Percentiles rank a stretch among this genome's conserved stretches.
These are phyloP conservation scores for Eudasyphora cyanicolor DNA, from an alignment of 2,888 invertebrate species.

Conservation along the genomic window DNA sequence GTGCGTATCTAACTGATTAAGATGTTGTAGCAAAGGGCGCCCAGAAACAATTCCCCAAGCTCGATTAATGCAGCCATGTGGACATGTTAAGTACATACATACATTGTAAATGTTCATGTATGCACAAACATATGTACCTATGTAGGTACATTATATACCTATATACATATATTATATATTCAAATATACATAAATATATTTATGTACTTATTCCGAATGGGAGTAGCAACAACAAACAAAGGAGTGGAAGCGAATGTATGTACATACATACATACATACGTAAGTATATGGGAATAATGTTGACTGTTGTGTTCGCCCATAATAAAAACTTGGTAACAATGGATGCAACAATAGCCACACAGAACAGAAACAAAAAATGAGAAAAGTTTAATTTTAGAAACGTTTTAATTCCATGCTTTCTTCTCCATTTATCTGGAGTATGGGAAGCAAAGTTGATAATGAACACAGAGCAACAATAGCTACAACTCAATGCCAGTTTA, in stretches of 20 bases:
- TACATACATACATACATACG: too few relatives aligned
- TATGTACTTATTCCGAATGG: neutral
- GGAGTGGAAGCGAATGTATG: constrained; percentile 44
- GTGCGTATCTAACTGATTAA: neutral
- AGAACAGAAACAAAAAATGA: constrained; percentile 60
- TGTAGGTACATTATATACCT: constrained; percentile 18
- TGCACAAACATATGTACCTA: neutral
- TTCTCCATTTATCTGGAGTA: constrained; percentile 48
- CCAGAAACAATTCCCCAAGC: too few relatives aligned
- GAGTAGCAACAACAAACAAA: constrained; percentile 44
- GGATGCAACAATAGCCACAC: constrained; percentile 52
- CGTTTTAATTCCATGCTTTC: constrained; percentile 60
- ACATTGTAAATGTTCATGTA: neutral
- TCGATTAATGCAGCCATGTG: neutral
- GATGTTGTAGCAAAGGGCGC: too few relatives aligned
- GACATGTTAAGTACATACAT: neutral
- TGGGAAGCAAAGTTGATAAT: constrained; percentile 39
- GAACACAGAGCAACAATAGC: constrained; percentile 49
- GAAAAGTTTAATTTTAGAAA: constrained; percentile 62
- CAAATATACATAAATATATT: neutral
- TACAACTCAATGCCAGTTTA: constrained; percentile 49
- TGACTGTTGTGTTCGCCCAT: constrained; percentile 62
- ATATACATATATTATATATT: constrained; percentile 14
- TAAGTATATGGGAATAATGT: too few relatives aligned
- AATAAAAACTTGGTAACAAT: constrained; percentile 59